Evolutionary conservation across 2,888 invertebrate species (phyloP).

Genomic region (Ichneumoninae sp.): DNA sequence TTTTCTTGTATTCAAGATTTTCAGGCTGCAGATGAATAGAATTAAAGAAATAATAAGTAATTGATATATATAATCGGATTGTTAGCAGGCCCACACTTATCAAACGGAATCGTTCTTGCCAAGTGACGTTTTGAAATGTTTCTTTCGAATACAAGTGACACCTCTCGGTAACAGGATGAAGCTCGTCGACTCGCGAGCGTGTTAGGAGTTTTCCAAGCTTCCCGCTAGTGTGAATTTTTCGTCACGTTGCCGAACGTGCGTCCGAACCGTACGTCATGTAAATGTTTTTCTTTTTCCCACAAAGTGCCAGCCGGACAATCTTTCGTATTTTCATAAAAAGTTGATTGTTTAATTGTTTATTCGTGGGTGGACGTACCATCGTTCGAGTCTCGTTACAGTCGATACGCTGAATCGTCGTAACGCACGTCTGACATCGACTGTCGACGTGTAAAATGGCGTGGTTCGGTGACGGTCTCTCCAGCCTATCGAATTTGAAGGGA

Average conservation of each 20-base stretch:
- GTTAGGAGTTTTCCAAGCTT: slow-evolving; percentile 32
- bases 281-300: slow-evolving; percentile 50
- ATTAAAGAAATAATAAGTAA: not conserved
- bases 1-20: no score
- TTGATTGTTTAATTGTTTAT: slow-evolving; percentile 50
- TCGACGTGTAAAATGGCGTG: slow-evolving; percentile 84
- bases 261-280: slow-evolving; percentile 52
- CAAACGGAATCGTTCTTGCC: slow-evolving; percentile 4
- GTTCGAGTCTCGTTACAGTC: slow-evolving; percentile 18
- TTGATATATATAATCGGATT: not conserved
- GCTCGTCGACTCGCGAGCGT: not conserved
- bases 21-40: not conserved
- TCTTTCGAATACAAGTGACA: not conserved
- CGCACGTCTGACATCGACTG: slow-evolving; percentile 66
- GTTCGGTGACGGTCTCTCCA: slow-evolving; percentile 82
- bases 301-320: slow-evolving; percentile 60
- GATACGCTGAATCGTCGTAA: not conserved
- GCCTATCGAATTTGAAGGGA: slow-evolving; percentile 89
- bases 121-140: slow-evolving; percentile 3
- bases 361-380: slow-evolving; percentile 8
- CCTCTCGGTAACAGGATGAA: not conserved
- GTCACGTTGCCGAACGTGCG: slow-evolving; percentile 61
- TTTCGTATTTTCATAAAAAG: slow-evolving; percentile 68
- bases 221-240: slow-evolving; percentile 60
- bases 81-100: not conserved